Evolutionary conservation across 2,113 vertebrate genomes (phyloP).

Genomic region (Condylura cristata): DNA sequence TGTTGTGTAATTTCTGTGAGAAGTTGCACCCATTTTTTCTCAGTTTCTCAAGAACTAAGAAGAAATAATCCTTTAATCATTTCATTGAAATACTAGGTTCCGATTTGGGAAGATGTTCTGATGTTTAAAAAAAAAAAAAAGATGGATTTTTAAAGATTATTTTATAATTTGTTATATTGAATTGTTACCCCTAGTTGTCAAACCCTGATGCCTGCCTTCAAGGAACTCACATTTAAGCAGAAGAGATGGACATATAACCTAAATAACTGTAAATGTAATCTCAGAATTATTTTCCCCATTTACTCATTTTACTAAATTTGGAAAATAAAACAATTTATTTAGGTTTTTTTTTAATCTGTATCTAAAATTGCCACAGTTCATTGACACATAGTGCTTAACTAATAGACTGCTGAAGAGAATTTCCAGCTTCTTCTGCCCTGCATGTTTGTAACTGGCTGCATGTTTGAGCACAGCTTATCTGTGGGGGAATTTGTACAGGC

Average conservation of each 20-base stretch:
- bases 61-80: background rate
- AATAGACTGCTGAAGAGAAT: background rate
- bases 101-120: background rate
- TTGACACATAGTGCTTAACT: background rate
- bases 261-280: background rate
- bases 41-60: background rate
- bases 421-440: background rate
- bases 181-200: background rate
- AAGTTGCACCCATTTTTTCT: background rate
- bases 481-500: background rate
- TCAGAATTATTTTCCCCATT: background rate
- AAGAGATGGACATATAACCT: background rate
- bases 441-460: background rate
- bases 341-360: conserved; percentile 8
- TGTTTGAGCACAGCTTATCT: background rate
- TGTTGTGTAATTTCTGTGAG: background rate
- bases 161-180: background rate
- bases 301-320: background rate
- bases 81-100: background rate
- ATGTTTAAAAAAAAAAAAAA: conserved; percentile 35
- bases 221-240: conserved; percentile 48
- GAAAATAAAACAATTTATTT: background rate
- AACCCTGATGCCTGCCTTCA: conserved; percentile 68
- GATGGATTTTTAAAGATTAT: background rate
- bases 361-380: background rate